Evolutionary conservation across 2,888 invertebrate species (phyloP), one percentile per base, ranked within the genome.

Genomic region (Drosophila ezoana): DNA sequence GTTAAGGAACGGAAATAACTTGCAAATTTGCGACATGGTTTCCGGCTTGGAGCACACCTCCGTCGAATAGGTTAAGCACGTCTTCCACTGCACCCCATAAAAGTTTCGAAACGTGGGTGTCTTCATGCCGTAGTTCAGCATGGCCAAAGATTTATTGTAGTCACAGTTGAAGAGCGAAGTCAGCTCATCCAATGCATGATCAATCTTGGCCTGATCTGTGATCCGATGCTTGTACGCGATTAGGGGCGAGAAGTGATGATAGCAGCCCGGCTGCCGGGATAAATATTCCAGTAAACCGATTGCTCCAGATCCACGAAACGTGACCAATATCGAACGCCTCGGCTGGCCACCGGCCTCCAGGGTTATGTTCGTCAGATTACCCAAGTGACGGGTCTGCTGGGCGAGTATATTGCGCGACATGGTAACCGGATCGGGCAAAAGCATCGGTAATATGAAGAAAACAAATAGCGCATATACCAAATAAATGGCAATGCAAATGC

Each of bases 301-400:
- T 1, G 80, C 80, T 0, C 87, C 87, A 2, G 83, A 84, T 0
- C 83, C 83, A 5, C 68, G 63, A 11, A 83, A 72, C 1, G 84
- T 72, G 11, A 83, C 69, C 47, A 88, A 48, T 44, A 84, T 13
- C 0, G 87, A 86, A 1, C 87, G 84, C 1, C 45, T 18, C 0
- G 84, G 84, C 13, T 63, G 51, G 0, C 84, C 83, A 0, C 75
- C 81, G 0, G 51, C 16, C 23, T 79, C 80, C 40, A 84, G 4
- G 0, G 80, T 73, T 18, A 33, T 60, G 13, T 68, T 69, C 9
- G 71, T 63, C 4, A 86, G 5, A 14, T 88, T 57, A 6, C 65
- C 68, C 37, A 72, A 8, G 6, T 71, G 43, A 0, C 43, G 56
- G 0, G 70, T 66, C 38, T 62, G 62, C 4, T 41, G 37, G 13